Evolutionary conservation across 2,888 invertebrate species (phyloP).

Genomic region (Diloba caeruleocephala): DNA sequence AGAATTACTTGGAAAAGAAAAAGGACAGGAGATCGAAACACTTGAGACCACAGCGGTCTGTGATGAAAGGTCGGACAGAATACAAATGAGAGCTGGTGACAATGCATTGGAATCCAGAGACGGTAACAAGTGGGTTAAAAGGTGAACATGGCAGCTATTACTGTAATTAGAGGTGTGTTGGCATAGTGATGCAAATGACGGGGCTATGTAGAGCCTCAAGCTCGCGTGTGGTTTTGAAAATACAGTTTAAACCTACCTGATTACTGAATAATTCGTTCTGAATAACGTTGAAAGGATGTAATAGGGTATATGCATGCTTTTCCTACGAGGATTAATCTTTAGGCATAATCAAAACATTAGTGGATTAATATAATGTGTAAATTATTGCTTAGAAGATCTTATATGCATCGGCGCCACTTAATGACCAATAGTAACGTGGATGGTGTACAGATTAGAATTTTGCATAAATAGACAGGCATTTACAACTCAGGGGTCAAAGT

Average conservation of each 20-base stretch:
- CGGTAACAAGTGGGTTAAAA: slow-evolving; percentile 85
- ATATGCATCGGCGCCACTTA: slow-evolving; percentile 36
- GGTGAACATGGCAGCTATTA: slow-evolving; percentile 83
- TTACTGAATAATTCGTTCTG: slow-evolving; percentile 21
- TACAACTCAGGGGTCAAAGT: slow-evolving; percentile 4
- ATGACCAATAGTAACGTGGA: slow-evolving; percentile 44
- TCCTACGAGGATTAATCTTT: not conserved
- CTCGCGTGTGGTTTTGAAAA: slow-evolving; percentile 29
- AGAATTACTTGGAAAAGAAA: slow-evolving; percentile 54
- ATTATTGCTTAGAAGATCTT: slow-evolving; percentile 11
- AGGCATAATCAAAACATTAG: not conserved
- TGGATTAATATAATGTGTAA: not conserved
- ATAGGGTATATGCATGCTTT: not conserved
- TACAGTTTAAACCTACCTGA: slow-evolving; percentile 4
- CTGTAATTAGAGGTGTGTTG: slow-evolving; percentile 80
- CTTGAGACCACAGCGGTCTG: slow-evolving; percentile 79
- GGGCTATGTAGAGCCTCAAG: slow-evolving; percentile 48
- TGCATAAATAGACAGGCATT: slow-evolving; percentile 19
- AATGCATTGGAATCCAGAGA: slow-evolving; percentile 82
- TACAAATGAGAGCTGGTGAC: slow-evolving; percentile 77
- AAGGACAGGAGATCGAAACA: slow-evolving; percentile 73
- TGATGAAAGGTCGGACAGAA: slow-evolving; percentile 75
- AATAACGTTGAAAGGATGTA: slow-evolving; percentile 5
- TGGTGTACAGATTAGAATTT: slow-evolving; percentile 26
- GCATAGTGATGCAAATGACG: slow-evolving; percentile 77